Percentiles rank a stretch among this genome's conserved stretches.
phyloP scores from a whole-genome alignment of 2,113 vertebrate genomes.

The Tapirus terrestris region DNA sequence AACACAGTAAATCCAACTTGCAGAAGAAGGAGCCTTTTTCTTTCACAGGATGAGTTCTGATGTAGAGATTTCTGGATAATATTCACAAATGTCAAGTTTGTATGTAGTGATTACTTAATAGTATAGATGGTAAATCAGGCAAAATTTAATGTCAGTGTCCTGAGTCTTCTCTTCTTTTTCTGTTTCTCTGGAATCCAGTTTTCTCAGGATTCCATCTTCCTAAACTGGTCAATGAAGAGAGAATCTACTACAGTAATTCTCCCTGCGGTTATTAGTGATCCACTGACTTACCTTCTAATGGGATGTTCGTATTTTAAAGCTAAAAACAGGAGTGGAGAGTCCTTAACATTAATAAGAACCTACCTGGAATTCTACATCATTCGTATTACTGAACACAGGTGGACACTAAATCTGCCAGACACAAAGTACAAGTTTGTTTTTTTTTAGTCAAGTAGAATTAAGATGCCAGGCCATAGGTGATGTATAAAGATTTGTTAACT shows the following conservation, averaged over 20 bases:
- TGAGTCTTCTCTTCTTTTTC: not conserved
- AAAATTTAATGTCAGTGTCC: not conserved
- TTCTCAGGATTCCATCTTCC: not conserved
- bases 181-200: not conserved
- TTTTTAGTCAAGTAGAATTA: not conserved
- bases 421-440: not conserved
- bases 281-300: not conserved
- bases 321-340: not conserved
- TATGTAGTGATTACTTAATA: not conserved
- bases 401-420: not conserved
- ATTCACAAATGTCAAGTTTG: not conserved
- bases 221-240: not conserved
- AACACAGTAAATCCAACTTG: not conserved
- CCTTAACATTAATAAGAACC: not conserved
- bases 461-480: not conserved
- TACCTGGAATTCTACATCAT: not conserved
- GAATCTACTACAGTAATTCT: not conserved
- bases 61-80: not conserved
- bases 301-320: not conserved
- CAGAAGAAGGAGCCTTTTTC: not conserved
- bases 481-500: not conserved
- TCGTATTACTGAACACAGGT: not conserved
- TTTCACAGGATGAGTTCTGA: not conserved
- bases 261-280: not conserved
- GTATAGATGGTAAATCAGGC: not conserved